Conservation (phyloP, 2,797 vertebrate genomes). For the Anomalospiza imberbis region DNA sequence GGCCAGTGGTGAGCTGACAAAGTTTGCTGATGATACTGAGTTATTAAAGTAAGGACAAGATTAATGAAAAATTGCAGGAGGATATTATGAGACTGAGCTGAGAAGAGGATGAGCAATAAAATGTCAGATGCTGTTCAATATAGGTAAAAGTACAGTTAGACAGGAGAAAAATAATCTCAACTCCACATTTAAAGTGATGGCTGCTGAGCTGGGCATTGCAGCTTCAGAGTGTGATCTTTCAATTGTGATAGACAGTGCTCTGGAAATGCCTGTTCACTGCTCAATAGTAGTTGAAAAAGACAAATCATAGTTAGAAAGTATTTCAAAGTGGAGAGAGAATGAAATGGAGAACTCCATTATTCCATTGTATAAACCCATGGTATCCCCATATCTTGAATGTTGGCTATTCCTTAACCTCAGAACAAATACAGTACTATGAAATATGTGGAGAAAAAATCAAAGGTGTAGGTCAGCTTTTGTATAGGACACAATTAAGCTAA, state of each 20-base stretch:
- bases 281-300: neutral
- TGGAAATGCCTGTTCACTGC: neutral
- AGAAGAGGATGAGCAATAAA: conserved; percentile 15
- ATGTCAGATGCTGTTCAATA: conserved; percentile 19
- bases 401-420: neutral
- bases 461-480: neutral
- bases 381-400: neutral
- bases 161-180: conserved; percentile 22
- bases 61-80: conserved; percentile 22
- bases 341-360: neutral
- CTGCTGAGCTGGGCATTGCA: neutral
- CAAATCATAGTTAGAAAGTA: neutral
- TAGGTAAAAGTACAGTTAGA: conserved; percentile 14
- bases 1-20: neutral
- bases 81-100: conserved; percentile 6
- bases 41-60: conserved; percentile 52
- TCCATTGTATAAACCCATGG: neutral
- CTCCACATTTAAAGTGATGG: neutral
- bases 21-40: neutral
- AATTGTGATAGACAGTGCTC: neutral
- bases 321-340: neutral
- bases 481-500: neutral
- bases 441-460: neutral
- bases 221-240: neutral
- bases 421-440: neutral